phyloP scores from a whole-genome alignment of 2,888 invertebrate species.

The Thalpophila matura region DNA sequence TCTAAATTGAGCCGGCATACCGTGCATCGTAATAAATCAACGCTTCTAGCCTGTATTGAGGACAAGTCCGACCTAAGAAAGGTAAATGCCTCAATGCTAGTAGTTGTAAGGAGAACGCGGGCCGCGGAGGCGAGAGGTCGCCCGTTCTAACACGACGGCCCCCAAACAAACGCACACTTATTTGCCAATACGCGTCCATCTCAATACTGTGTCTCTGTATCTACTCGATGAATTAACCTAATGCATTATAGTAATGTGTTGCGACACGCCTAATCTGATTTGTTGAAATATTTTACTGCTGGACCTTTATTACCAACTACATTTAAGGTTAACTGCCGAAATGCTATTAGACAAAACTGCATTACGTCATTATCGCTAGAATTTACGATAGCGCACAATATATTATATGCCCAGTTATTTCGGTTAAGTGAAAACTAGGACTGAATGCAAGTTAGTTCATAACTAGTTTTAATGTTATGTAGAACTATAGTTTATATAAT shows the following conservation, averaged over 20 bases:
- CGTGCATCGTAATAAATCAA: constrained; percentile 87
- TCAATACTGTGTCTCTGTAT: constrained; percentile 59
- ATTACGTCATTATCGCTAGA: constrained; percentile 54
- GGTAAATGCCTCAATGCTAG: constrained; percentile 89
- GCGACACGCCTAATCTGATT: constrained; percentile 54
- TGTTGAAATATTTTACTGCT: constrained; percentile 44
- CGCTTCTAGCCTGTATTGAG: constrained; percentile 86
- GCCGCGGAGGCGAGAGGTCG: constrained; percentile 85
- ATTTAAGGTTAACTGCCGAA: constrained; percentile 54
- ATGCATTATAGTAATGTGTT: constrained; percentile 54
- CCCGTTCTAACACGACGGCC: constrained; percentile 85
- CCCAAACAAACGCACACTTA: constrained; percentile 85
- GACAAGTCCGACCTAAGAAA: constrained; percentile 89
- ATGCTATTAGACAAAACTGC: constrained; percentile 48
- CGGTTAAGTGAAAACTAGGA: constrained; percentile 45
- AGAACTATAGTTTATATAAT: constrained; percentile 37
- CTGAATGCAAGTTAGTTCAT: constrained; percentile 30
- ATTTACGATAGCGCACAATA: constrained; percentile 51
- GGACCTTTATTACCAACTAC: constrained; percentile 39
- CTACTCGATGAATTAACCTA: constrained; percentile 57
- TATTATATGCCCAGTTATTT: constrained; percentile 44
- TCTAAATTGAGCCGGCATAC: constrained; percentile 82
- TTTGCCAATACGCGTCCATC: constrained; percentile 80
- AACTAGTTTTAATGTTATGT: constrained; percentile 40
- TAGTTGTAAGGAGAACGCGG: constrained; percentile 76